phyloP scores from a whole-genome alignment of 2,113 vertebrate genomes.

The Polypterus bichir region DNA sequence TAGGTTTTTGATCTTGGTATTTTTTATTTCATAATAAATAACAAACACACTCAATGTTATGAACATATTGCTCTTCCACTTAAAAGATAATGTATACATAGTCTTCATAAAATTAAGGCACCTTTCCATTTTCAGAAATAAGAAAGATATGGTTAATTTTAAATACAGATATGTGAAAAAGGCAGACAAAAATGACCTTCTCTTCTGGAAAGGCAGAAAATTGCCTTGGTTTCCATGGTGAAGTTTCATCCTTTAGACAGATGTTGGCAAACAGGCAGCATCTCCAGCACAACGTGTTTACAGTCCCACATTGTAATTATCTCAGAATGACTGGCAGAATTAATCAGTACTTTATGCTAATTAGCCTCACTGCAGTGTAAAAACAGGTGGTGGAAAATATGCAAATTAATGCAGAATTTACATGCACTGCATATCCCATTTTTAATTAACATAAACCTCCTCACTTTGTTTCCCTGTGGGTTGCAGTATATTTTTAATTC shows the following conservation, averaged over 20 bases:
- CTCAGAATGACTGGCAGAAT: conserved; percentile 84
- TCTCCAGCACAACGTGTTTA: conserved; percentile 66
- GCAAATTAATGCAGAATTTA: conserved; percentile 98
- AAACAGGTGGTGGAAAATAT: conserved; percentile 98
- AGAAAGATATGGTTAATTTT: conserved; percentile 1
- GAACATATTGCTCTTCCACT: too few species aligned
- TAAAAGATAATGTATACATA: too few species aligned
- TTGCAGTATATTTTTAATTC: conserved; percentile 41
- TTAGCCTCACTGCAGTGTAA: conserved; percentile 83
- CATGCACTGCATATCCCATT: conserved; percentile 78
- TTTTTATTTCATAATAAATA: too few species aligned
- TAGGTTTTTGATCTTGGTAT: too few species aligned
- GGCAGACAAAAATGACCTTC: conserved; percentile 39
- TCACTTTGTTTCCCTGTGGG: conserved; percentile 45
- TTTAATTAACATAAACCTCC: conserved; percentile 81
- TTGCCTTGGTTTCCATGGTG: conserved; percentile 66
- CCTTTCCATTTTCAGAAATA: conserved; percentile 1
- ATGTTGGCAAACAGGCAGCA: conserved; percentile 66
- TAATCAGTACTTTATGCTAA: conserved; percentile 97
- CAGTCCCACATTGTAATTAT: conserved; percentile 64
- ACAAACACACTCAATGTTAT: too few species aligned
- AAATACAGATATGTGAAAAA: conserved; percentile 7
- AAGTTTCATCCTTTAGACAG: conserved; percentile 57
- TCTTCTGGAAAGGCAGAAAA: conserved; percentile 53
- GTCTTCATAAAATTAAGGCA: background rate